A percentile compares a stretch with the other conserved stretches of the same genome.
phyloP scores from a whole-genome alignment of 2,113 vertebrate species.

The Oreotrochilus melanogaster region DNA sequence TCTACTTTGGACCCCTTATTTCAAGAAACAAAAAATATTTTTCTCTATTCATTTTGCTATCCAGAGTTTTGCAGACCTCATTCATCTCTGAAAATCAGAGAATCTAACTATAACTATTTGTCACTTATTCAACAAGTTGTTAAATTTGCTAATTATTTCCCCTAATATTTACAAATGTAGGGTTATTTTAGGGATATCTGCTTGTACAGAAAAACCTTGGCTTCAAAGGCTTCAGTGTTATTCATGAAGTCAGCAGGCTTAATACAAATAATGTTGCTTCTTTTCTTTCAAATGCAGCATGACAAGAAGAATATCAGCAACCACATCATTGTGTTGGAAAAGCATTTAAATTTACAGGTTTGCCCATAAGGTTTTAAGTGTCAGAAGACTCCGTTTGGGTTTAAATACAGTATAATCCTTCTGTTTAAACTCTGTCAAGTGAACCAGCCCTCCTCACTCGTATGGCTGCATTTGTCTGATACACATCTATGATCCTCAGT shows the following conservation, averaged over 20 bases:
- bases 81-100: neutral
- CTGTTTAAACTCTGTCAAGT: neutral
- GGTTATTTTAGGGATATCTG: neutral
- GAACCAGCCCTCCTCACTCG: neutral
- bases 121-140: neutral
- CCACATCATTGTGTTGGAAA: rapidly evolving
- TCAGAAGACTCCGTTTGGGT: neutral
- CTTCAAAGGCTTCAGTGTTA: neutral
- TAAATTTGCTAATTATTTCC: neutral
- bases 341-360: neutral
- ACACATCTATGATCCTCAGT: neutral
- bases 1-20: neutral
- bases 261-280: neutral
- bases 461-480: neutral
- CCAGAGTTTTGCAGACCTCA: neutral
- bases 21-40: neutral
- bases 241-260: neutral
- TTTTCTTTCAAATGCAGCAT: neutral
- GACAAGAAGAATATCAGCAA: neutral
- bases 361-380: neutral
- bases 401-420: neutral
- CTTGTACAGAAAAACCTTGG: neutral
- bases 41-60: neutral
- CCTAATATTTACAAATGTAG: neutral
- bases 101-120: neutral